phyloP scores from a whole-genome alignment of 1,140 invertebrate species.

The Pogonognathellus flavescens region DNA sequence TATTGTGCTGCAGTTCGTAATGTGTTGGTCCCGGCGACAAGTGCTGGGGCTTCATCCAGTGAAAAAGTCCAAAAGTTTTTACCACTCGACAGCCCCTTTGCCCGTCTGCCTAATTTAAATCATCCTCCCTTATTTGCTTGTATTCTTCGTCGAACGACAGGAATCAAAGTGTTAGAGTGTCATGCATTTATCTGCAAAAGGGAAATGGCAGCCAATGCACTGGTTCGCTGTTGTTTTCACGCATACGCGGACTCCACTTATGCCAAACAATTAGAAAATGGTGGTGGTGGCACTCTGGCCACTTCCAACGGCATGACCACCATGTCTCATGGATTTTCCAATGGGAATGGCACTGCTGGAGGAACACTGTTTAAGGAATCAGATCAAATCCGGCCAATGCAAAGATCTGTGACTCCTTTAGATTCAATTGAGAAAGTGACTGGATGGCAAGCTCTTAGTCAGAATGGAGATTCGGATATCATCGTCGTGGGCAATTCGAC shows the following conservation, averaged over 20 bases:
- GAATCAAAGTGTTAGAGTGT: slow-evolving; percentile 99
- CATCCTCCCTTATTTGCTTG: slow-evolving; percentile 98
- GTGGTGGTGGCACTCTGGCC: slow-evolving; percentile 78
- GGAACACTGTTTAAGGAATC: slow-evolving; percentile 68
- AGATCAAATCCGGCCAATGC: slow-evolving; percentile 61
- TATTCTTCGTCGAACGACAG: slow-evolving; percentile 92
- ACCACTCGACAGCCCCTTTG: slow-evolving; percentile 95
- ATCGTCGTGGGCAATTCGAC: slow-evolving; percentile 66
- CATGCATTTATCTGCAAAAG: slow-evolving; percentile 98
- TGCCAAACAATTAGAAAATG: slow-evolving; percentile 79
- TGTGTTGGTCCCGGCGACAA: slow-evolving; percentile 75
- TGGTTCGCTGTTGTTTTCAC: slow-evolving; percentile 94
- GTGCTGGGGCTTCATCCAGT: slow-evolving; percentile 73
- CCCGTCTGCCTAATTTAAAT: slow-evolving; percentile 84
- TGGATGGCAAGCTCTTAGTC: slow-evolving; percentile 67
- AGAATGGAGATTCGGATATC: slow-evolving; percentile 67
- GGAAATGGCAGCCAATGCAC: slow-evolving; percentile 93
- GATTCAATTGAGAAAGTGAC: slow-evolving; percentile 67
- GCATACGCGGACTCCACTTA: slow-evolving; percentile 95
- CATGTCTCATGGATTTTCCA: slow-evolving; percentile 69
- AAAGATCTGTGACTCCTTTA: slow-evolving; percentile 66
- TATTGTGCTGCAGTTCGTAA: slow-evolving; percentile 97
- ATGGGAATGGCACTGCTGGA: slow-evolving; percentile 71
- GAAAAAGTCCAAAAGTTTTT: slow-evolving; percentile 78
- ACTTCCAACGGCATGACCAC: slow-evolving; percentile 69